These are phyloP conservation scores for Scortum barcoo DNA, from an alignment of 2,113 vertebrate species.

Conservation along the genomic window DNA sequence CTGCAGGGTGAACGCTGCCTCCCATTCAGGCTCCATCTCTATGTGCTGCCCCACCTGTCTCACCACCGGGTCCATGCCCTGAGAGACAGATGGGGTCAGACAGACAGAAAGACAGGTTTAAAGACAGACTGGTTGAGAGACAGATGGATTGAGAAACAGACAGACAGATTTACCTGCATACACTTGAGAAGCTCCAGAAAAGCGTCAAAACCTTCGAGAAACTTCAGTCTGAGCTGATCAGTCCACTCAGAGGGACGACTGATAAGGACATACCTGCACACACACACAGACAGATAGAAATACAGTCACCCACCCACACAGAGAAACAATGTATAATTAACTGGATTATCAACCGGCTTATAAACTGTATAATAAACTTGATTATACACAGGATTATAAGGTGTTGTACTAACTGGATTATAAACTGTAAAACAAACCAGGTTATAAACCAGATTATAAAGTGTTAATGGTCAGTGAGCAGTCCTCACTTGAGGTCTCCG, in stretches of 20 bases:
- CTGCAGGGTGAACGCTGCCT: slow-evolving; percentile 97
- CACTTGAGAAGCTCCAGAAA: slow-evolving; percentile 96
- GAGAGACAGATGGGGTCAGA: slow-evolving; percentile 1
- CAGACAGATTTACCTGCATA: slow-evolving; percentile 99
- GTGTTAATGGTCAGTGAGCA: not conserved
- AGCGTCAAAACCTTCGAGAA: slow-evolving; percentile 93
- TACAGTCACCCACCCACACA: too few relatives aligned
- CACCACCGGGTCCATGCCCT: slow-evolving; percentile 99
- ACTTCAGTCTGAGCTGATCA: slow-evolving; percentile 91
- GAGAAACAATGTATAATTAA: not conserved
- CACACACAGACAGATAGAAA: too few relatives aligned
- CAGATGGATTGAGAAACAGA: not conserved
- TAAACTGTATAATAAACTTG: too few relatives aligned
- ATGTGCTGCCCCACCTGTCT: slow-evolving; percentile 98
- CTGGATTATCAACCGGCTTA: too few relatives aligned
- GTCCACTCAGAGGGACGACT: slow-evolving; percentile 93
- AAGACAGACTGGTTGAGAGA: not conserved
- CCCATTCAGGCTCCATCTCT: slow-evolving; percentile 99
- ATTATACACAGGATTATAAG: too few relatives aligned
- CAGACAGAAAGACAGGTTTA: not conserved
- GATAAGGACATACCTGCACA: slow-evolving; percentile 93
- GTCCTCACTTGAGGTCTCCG: slow-evolving; percentile 95
- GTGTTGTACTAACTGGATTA: not conserved
- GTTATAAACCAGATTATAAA: too few relatives aligned
- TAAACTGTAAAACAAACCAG: too few relatives aligned